A percentile compares a stretch with the other conserved stretches of the same genome.
phyloP scores from a whole-genome alignment of 2,113 vertebrate genomes.

The Mola mola region DNA sequence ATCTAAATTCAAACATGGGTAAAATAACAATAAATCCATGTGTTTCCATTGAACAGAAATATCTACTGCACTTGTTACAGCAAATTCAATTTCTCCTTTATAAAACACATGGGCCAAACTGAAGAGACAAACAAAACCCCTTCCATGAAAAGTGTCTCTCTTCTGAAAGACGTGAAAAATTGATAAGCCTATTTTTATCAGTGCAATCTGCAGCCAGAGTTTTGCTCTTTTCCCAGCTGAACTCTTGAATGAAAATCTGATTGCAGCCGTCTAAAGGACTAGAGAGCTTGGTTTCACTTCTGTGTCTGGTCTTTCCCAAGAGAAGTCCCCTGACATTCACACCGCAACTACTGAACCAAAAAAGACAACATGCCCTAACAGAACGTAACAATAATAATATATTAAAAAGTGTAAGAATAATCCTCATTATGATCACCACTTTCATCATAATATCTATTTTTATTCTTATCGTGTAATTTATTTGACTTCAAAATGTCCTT shows the following conservation, averaged over 20 bases:
- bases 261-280: not conserved
- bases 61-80: too few species aligned
- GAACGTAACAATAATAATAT: too few species aligned
- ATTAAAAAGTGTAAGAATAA: too few species aligned
- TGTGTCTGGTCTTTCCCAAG: not conserved
- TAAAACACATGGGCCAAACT: slow-evolving; percentile 6
- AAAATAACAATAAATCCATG: slow-evolving; percentile 3
- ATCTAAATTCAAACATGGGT: not conserved
- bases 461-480: too few species aligned
- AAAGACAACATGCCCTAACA: too few species aligned
- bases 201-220: slow-evolving; percentile 1
- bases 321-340: too few species aligned
- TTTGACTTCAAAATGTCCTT: too few species aligned
- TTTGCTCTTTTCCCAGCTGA: slow-evolving; percentile 19
- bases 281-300: slow-evolving; percentile 16
- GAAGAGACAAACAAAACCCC: not conserved
- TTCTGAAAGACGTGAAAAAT: slow-evolving; percentile 22
- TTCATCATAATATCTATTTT: too few species aligned
- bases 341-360: too few species aligned
- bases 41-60: not conserved
- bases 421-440: too few species aligned
- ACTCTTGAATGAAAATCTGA: slow-evolving; percentile 7
- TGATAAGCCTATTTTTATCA: slow-evolving; percentile 21
- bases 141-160: slow-evolving; percentile 14
- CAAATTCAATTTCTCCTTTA: slow-evolving; percentile 12